A percentile compares a stretch with the other conserved stretches of the same genome.
These are phyloP conservation scores for Hephaestus fuliginosus DNA, from an alignment of 2,797 vertebrate genomes.

Conservation along the genomic window DNA sequence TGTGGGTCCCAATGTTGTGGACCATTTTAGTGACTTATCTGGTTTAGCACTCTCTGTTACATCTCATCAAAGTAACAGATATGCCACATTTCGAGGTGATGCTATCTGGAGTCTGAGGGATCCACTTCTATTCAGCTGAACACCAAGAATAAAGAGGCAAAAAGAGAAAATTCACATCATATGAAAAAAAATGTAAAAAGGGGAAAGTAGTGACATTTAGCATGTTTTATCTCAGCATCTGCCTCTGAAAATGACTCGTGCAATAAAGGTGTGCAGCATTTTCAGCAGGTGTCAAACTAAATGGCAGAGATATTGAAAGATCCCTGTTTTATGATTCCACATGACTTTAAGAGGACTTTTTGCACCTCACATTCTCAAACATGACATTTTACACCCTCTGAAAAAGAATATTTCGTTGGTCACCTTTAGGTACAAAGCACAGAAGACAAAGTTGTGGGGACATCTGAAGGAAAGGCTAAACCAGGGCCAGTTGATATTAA, in stretches of 20 bases:
- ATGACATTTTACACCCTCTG: slow-evolving; percentile 68
- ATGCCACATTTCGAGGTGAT: slow-evolving; percentile 37
- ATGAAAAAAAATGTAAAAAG: slow-evolving; percentile 36
- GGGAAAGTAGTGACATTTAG: slow-evolving; percentile 68
- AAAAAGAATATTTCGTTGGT: slow-evolving; percentile 49
- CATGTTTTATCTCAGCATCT: slow-evolving; percentile 61
- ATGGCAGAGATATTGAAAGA: slow-evolving; percentile 56
- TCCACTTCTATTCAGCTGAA: slow-evolving; percentile 28
- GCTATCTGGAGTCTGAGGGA: slow-evolving; percentile 30
- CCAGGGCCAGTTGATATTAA: slow-evolving; percentile 4
- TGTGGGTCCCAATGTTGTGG: slow-evolving; percentile 6
- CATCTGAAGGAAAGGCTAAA: slow-evolving; percentile 33
- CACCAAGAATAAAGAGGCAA: slow-evolving; percentile 36
- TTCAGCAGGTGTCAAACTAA: slow-evolving; percentile 55
- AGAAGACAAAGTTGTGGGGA: slow-evolving; percentile 1
- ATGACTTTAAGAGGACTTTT: slow-evolving; percentile 49
- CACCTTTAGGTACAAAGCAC: slow-evolving; percentile 53
- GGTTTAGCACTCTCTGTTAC: slow-evolving; percentile 2
- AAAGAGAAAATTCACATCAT: slow-evolving; percentile 31
- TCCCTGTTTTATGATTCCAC: slow-evolving; percentile 44
- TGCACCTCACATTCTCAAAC: slow-evolving; percentile 55
- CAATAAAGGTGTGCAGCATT: slow-evolving; percentile 31
- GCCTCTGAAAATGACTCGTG: slow-evolving; percentile 46
- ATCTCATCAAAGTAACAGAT: slow-evolving; percentile 42
- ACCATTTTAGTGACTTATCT: slow-evolving; percentile 26